Base-by-base conservation (phyloP, 1,140 invertebrate genomes). In the Zaprionus tsacasi region DNA sequence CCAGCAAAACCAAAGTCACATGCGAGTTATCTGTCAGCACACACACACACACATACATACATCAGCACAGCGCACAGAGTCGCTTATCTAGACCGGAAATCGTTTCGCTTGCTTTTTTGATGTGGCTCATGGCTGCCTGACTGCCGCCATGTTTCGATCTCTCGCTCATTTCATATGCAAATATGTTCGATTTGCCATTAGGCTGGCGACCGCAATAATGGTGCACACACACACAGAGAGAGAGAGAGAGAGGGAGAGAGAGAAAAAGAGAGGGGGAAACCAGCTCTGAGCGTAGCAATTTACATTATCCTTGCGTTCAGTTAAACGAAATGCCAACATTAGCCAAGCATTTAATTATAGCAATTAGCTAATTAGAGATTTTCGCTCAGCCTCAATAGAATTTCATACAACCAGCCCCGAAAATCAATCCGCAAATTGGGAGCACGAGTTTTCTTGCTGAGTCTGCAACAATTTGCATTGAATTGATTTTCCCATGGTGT, bases 281-380 rank as follows among this genome's bases (percentile, higher is more conserved):
- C 50, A 55, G 45, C 81, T 15, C n/a, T 7, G 40, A 10, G 40
- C n/a, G 40, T 45, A 45, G 74, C 70, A 88, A 80, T 89, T 89
- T 88, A 79, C 85, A 88, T 89, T 89, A 71, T 85, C 75, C 81
- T 89, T 79, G 78, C 72, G 78, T 78, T 67, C 72, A 75, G 78
- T 72, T 78, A 75, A 89, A 81, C 85, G 85, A 87, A 91, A 91
- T 88, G 77, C 74, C 78, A 78, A 68, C 87, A 88, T 91, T 91
- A 76, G 80, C 88, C 71, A 81, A 83, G 81, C 87, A 91, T 91
- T 91, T 91, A 91, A 91, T 91, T 91, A 91, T 81, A 91, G 79
- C 87, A 91, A 91, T 91, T 91, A 91, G 87, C 88, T 91, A 91
- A 91, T 91, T 91, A 91, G 72, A 91, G 88, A 88, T 88, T 88